Evolutionary conservation across 2,888 invertebrate species (phyloP).

Genomic region (Idaea biselata): DNA sequence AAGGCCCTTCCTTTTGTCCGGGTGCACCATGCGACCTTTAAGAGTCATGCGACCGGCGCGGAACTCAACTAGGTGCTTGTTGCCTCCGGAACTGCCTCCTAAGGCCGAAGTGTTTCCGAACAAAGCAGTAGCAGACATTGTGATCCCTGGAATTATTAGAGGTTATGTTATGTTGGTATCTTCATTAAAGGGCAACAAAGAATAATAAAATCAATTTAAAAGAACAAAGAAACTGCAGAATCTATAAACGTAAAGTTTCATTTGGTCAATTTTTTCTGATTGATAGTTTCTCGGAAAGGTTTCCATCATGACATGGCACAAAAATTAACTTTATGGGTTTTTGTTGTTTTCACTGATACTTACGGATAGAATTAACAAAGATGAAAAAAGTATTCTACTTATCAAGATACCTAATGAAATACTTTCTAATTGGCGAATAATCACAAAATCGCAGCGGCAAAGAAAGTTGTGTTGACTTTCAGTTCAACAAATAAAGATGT

Average conservation of each 20-base stretch:
- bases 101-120: conserved; percentile 89
- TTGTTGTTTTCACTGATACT: background rate
- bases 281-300: background rate
- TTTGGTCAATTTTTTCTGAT: background rate
- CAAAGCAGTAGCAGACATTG: conserved; percentile 85
- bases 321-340: background rate
- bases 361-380: background rate
- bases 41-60: conserved; percentile 97
- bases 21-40: conserved; percentile 95
- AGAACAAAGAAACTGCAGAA: background rate
- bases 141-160: conserved; percentile 24
- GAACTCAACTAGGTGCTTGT: conserved; percentile 96
- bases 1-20: conserved; percentile 96
- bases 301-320: background rate
- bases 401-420: background rate
- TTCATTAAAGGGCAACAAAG: background rate
- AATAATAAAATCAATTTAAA: background rate
- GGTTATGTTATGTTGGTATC: background rate
- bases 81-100: conserved; percentile 89
- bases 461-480: no score
- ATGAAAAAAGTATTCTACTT: background rate
- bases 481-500: no score
- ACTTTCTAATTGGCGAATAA: background rate
- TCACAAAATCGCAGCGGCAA: no score
- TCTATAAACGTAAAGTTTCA: background rate